phyloP scores from a whole-genome alignment of 1,140 invertebrate species.

The Eubasilissa regina region DNA sequence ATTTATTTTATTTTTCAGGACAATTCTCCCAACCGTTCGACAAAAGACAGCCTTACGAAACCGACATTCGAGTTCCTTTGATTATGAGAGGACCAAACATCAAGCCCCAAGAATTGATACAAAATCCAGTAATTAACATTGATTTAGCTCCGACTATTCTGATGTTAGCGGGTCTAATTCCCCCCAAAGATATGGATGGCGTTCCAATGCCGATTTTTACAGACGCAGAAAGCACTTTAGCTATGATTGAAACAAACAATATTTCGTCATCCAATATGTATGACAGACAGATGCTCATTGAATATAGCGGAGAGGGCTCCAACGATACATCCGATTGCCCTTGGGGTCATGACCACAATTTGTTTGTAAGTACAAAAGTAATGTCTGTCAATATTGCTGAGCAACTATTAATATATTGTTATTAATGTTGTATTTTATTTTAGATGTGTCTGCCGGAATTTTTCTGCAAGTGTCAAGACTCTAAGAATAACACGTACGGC shows the following conservation, averaged over 20 bases:
- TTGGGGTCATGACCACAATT: slow-evolving; percentile 70
- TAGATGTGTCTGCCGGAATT: slow-evolving; percentile 78
- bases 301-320: slow-evolving; percentile 85
- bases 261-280: slow-evolving; percentile 30
- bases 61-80: slow-evolving; percentile 88
- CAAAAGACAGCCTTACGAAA: slow-evolving; percentile 91
- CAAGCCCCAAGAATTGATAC: slow-evolving; percentile 65
- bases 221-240: slow-evolving; percentile 41
- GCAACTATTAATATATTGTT: too few relatives aligned
- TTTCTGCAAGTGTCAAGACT: slow-evolving; percentile 88
- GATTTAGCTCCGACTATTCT: slow-evolving; percentile 89
- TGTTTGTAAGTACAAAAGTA: slow-evolving; percentile 73
- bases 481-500: slow-evolving; percentile 86
- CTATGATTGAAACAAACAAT: slow-evolving; percentile 39
- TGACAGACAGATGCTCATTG: slow-evolving; percentile 79
- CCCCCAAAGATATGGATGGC: slow-evolving; percentile 78
- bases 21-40: slow-evolving; percentile 90
- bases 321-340: slow-evolving; percentile 73
- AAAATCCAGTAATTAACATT: slow-evolving; percentile 80
- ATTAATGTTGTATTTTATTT: slow-evolving; percentile 33
- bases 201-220: slow-evolving; percentile 70
- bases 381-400: too few relatives aligned
- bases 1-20: slow-evolving; percentile 70
- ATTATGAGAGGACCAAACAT: slow-evolving; percentile 85
- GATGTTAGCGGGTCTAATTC: slow-evolving; percentile 74